Percentiles rank a stretch among this genome's conserved stretches.
Evolutionary conservation across 2,113 vertebrate species (phyloP).

Genomic region (Dipodomys merriami): DNA sequence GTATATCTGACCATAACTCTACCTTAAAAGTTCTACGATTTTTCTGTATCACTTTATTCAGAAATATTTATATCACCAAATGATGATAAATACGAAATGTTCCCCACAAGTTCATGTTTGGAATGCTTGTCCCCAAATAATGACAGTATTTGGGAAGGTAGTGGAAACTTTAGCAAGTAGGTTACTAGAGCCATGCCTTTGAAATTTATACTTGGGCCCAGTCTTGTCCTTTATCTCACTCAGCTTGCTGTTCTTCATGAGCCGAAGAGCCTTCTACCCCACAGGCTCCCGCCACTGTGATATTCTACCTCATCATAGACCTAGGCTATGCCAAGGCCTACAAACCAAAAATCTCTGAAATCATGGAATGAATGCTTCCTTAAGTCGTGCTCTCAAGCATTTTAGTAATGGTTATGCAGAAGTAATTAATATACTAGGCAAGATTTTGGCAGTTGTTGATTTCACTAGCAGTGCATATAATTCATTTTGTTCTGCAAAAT

Average conservation of each 20-base stretch:
- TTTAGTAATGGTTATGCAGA: neutral
- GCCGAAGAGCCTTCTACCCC: neutral
- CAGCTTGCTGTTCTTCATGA: neutral
- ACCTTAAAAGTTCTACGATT: neutral
- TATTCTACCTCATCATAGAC: too few species aligned
- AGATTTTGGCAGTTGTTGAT: fast-evolving
- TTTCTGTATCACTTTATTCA: neutral
- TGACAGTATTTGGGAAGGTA: neutral
- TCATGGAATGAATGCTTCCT: neutral
- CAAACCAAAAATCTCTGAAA: neutral
- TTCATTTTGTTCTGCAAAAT: neutral
- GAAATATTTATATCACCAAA: neutral
- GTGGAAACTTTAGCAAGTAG: neutral
- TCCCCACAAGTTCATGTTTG: neutral
- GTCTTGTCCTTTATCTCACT: neutral
- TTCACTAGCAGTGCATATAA: neutral
- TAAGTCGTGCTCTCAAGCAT: neutral
- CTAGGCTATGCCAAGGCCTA: too few species aligned
- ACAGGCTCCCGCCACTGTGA: neutral
- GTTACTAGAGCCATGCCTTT: neutral
- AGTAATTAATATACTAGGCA: neutral
- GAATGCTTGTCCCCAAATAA: too few species aligned
- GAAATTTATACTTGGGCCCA: neutral
- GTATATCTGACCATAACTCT: neutral
- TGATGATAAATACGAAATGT: too few species aligned